Base-by-base conservation (phyloP, 2,797 vertebrate genomes). In the Syndactyla subalaris region DNA sequence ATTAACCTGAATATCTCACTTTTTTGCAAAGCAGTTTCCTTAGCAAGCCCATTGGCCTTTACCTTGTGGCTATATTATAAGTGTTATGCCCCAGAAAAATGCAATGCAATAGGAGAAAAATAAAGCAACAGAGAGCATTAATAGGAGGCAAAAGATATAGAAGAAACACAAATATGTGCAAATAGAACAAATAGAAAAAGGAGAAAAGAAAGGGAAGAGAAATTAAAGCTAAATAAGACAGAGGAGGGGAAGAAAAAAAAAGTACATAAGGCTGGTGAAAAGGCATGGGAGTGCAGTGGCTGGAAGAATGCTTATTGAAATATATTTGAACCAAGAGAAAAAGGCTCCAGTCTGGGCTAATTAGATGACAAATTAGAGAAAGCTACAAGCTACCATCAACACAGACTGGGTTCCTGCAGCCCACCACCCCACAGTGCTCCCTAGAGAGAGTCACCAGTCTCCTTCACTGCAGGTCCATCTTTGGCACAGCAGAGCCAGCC, bases 1-100 rank as follows among this genome's bases (percentile, higher is more conserved):
- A 97, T 97, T 97, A 97, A 97, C 96, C 97, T 96, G 95, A 97
- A 97, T 97, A 96, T 96, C 94, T 96, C 95, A 97, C 93, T 93
- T 96, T 94, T 72, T 92, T 78, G 63, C 90, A 96, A 95, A 96
- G 76, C 88, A 38, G 81, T 92, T 97, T 94, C 73, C 63, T 92
- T 94, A 2, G 0, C 85, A 95, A 96, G 92, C 94, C 95, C 39
- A 1, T 48, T 92, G 91, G 96, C 92, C 94, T 97, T 97, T 95
- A 96, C 93, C 95, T 97, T 62, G 27, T 96, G 96, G 96, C 95
- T 95, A 95, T 75, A 93, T 77, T 93, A 52, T 88, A 95, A 97
- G 88, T 77, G 89, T 83, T 84, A 83, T 94, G 90, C 80, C 88
- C 93, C 79, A 96, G 93, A 96, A 97, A 97, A 96, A 82, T 21